A percentile compares a stretch with the other conserved stretches of the same genome.
These are phyloP conservation scores for Agonopterix alstromeriana DNA, from an alignment of 2,888 invertebrate genomes.

Conservation along the genomic window DNA sequence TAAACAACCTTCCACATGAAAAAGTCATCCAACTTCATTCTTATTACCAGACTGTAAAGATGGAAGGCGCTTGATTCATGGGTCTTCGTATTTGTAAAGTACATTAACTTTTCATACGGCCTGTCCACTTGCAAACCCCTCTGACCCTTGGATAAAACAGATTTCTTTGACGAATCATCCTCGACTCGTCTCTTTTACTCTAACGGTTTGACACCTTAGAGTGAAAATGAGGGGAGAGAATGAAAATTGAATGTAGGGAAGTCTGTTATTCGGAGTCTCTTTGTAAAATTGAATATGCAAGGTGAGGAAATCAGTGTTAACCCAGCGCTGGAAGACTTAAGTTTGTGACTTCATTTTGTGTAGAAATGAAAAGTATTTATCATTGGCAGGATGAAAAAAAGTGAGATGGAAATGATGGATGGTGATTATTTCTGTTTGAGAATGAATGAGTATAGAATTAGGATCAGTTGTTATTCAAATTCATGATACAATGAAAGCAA, in stretches of 20 bases:
- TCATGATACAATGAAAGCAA: too few species aligned
- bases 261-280: slow-evolving; percentile 46
- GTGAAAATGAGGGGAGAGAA: slow-evolving; percentile 19
- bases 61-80: too few species aligned
- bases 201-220: slow-evolving; percentile 7
- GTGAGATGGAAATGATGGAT: too few species aligned
- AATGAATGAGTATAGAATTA: too few species aligned
- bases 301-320: slow-evolving; percentile 65
- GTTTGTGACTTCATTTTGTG: too few species aligned
- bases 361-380: too few species aligned
- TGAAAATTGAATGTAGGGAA: slow-evolving; percentile 50
- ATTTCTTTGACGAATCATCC: slow-evolving; percentile 43
- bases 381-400: too few species aligned
- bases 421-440: too few species aligned
- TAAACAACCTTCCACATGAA: too few species aligned
- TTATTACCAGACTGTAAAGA: too few species aligned
- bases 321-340: slow-evolving; percentile 28
- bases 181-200: slow-evolving; percentile 18
- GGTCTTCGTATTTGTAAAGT: too few species aligned
- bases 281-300: slow-evolving; percentile 73
- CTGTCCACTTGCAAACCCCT: slow-evolving; percentile 37
- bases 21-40: background rate
- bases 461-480: too few species aligned
- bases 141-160: slow-evolving; percentile 17
- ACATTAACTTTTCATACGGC: slow-evolving; percentile 42